Evolutionary conservation across 53 echinoderm and acorn worm genomes (phyloP).

Genomic region (Mesocentrotus franciscanus): DNA sequence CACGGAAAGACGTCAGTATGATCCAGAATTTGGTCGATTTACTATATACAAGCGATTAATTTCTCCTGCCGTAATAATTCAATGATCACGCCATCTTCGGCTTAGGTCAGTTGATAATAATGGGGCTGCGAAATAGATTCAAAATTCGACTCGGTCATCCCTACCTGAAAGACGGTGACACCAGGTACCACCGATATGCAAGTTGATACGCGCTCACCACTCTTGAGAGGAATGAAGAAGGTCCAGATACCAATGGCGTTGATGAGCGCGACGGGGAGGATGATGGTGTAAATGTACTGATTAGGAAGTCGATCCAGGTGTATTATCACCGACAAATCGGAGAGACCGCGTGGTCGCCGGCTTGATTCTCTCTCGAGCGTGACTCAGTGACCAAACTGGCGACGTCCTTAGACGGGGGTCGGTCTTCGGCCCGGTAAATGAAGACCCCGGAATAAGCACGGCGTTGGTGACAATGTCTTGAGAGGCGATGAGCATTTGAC

Average conservation of each 20-base stretch:
- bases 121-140: no score
- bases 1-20: no score
- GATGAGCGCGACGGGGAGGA: neutral
- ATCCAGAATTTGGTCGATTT: no score
- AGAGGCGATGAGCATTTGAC: neutral
- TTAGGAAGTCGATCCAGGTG: neutral
- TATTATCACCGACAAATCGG: neutral
- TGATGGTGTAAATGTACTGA: neutral
- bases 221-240: conserved; percentile 41
- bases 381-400: neutral
- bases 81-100: no score
- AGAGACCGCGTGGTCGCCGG: neutral
- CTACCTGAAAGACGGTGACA: conserved; percentile 37
- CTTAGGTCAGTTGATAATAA: no score
- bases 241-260: neutral
- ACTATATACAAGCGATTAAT: no score
- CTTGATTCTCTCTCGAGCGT: neutral
- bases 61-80: no score
- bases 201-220: conserved; percentile 7
- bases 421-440: neutral
- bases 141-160: no score
- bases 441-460: neutral
- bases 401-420: neutral
- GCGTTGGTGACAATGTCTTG: neutral
- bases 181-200: conserved; percentile 10